Evolutionary conservation across 2,113 vertebrate species (phyloP), one percentile per base, ranked within the genome.

Genomic region (Nyctereutes procyonoides): DNA sequence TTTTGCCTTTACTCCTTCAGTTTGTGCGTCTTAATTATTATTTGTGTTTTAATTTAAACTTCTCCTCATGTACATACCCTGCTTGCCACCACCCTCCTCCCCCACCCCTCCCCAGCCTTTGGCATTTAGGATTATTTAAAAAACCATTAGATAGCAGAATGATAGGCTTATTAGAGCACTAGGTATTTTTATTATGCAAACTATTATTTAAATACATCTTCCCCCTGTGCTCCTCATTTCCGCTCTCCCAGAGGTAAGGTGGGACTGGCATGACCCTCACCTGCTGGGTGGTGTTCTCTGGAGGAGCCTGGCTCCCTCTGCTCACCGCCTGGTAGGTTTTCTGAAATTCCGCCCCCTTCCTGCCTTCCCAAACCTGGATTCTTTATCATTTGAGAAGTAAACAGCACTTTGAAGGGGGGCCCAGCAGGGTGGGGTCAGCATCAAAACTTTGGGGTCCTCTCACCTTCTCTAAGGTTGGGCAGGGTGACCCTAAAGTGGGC

Each of bases 11-110:
- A 15, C 38, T 32, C 60, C 71, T 84, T 92, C 76, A 88, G 71
- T 97, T 87, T 79, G 97, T 97, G 56, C 16, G 94, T 98, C 93
- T 98, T 98, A 98, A 98, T 98, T 98, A 98, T 98, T 98, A 97
- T 96, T 96, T 97, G 96, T 98, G 95, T 97, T 98, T 98, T 98
- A 98, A 98, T 98, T 98, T 98, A 98, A 98, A 88, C 63, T 87
- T 74, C 19, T 88, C 74, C 80, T 95, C 30, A 5, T 97, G 97
- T 98, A 97, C 28, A 98, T 98, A 98, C 58, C 65, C 62, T 65
- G 90, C 73, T 88, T 38, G 56, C n/a, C 56, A 22, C 90, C 13
- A 13, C 30, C 58, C 12, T 30, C 48, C 48, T 6, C 43, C 53
- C 30, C 17, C 3, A 10, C 8, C 14, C 43, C 7, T 69, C 73